Conservation (phyloP, 2,113 vertebrate species). For the Noturus placidus region DNA sequence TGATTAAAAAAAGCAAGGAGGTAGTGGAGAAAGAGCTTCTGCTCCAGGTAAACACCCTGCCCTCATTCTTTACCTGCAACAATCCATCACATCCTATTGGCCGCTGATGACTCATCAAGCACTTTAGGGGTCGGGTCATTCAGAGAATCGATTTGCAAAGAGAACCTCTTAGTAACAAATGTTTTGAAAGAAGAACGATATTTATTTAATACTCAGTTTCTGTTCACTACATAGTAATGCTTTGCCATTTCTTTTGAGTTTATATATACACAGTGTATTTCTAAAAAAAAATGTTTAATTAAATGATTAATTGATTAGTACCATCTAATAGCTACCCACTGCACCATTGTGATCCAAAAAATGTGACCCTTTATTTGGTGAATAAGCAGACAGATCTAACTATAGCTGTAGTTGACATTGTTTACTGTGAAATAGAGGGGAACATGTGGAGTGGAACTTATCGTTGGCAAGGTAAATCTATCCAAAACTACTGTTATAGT, state of each 20-base stretch:
- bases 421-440: background rate
- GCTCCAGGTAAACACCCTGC: constrained; percentile 75
- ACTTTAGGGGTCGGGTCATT: constrained; percentile 25
- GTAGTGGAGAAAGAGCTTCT: constrained; percentile 87
- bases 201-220: constrained; percentile 23
- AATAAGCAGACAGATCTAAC: background rate
- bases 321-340: background rate
- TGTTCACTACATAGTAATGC: background rate
- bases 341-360: background rate
- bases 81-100: constrained; percentile 32
- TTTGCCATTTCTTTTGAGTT: background rate
- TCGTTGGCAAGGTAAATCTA: background rate
- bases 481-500: background rate
- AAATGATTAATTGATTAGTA: background rate
- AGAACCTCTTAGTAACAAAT: background rate
- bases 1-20: constrained; percentile 88
- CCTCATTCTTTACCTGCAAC: background rate
- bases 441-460: background rate
- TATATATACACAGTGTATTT: background rate
- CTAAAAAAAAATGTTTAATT: background rate
- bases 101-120: constrained; percentile 23
- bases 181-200: background rate
- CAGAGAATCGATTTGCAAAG: constrained; percentile 33
- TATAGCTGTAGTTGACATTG: background rate
- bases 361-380: background rate